phyloP scores from a whole-genome alignment of 2,797 vertebrate species.

The Serranus cabrilla region DNA sequence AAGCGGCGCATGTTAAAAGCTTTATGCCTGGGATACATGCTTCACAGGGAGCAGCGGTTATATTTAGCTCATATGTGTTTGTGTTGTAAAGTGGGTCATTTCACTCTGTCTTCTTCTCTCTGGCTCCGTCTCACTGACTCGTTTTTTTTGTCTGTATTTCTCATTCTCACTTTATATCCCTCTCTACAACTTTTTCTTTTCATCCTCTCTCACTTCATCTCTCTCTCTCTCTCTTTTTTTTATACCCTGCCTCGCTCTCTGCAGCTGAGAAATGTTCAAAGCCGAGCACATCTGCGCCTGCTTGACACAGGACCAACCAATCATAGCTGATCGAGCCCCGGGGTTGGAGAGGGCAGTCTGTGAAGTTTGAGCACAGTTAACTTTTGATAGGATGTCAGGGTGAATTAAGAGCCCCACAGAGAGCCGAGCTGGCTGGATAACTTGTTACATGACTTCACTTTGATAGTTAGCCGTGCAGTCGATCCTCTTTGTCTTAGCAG shows the following conservation, averaged over 20 bases:
- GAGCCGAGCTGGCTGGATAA: constrained; percentile 34
- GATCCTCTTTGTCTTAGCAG: constrained; percentile 14
- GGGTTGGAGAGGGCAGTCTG: constrained; percentile 42
- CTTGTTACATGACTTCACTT: constrained; percentile 40
- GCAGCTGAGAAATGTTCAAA: constrained; percentile 61
- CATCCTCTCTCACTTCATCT: constrained; percentile 3
- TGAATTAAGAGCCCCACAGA: constrained; percentile 56
- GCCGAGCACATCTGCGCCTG: constrained; percentile 56
- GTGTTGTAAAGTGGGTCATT: constrained; percentile 74
- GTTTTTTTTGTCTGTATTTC: constrained; percentile 34
- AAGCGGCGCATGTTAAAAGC: constrained; percentile 48
- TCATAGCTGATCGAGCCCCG: constrained; percentile 46
- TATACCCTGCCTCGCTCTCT: not conserved
- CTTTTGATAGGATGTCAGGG: constrained; percentile 75
- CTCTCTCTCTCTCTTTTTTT: not conserved
- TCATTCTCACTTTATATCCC: constrained; percentile 33
- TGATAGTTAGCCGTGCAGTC: constrained; percentile 26
- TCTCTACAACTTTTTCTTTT: constrained; percentile 29
- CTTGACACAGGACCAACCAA: constrained; percentile 51
- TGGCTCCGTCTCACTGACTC: constrained; percentile 47
- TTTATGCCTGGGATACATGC: constrained; percentile 40
- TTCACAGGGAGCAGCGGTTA: constrained; percentile 61
- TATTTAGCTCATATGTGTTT: constrained; percentile 67
- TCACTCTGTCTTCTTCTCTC: constrained; percentile 31
- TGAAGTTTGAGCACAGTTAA: constrained; percentile 71